These are phyloP conservation scores for Zosterops pallidus DNA, from an alignment of 2,113 vertebrate species.

Conservation along the genomic window DNA sequence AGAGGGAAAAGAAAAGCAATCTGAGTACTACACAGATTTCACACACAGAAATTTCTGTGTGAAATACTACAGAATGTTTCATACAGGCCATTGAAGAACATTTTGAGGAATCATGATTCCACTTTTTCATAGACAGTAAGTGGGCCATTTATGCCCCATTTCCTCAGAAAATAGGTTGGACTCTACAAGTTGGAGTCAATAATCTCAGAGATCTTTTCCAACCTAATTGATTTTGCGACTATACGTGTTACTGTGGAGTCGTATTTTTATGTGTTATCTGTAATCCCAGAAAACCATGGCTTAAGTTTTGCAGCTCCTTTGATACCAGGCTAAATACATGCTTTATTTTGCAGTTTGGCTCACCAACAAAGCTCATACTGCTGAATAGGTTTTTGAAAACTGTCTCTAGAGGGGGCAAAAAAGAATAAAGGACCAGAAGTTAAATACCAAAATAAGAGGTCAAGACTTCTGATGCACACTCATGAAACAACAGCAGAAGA, in stretches of 20 bases:
- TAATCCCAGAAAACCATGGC: background rate
- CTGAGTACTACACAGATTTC: background rate
- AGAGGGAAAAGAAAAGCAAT: background rate
- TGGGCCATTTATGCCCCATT: background rate
- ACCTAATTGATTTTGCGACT: background rate
- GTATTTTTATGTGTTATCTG: background rate
- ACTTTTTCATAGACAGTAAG: background rate
- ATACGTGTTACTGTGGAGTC: background rate
- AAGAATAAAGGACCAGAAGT: background rate
- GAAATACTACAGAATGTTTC: background rate
- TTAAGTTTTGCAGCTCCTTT: background rate
- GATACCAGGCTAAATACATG: background rate
- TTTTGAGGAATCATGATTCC: background rate
- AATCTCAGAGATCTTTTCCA: background rate
- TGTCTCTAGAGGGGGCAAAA: background rate
- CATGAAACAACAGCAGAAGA: background rate
- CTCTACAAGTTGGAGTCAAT: background rate
- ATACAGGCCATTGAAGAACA: background rate
- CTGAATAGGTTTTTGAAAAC: background rate
- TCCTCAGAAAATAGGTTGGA: background rate
- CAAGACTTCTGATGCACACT: background rate
- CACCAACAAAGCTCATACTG: background rate
- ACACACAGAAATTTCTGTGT: background rate
- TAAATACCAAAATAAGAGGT: background rate
- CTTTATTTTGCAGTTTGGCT: background rate